These are phyloP conservation scores for Oscheius onirici DNA, from an alignment of 2,888 invertebrate species.

Conservation along the genomic window DNA sequence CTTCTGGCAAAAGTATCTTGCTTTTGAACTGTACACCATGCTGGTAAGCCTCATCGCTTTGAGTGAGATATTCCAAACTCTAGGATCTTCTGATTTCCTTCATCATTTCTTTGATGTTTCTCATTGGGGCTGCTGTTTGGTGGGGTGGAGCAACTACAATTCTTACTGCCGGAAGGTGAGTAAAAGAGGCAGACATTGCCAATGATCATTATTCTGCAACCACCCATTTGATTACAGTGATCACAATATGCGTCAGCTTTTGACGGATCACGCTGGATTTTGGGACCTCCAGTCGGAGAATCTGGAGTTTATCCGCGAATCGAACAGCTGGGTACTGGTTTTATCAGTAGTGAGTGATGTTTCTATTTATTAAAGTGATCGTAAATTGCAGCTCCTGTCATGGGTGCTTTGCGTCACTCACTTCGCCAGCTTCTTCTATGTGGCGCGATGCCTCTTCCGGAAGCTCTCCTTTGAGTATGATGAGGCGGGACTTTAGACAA, in stretches of 20 bases:
- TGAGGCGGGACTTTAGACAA: conserved; percentile 5
- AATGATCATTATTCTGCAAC: too few species aligned
- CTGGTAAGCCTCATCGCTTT: not conserved
- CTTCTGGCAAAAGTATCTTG: conserved; percentile 19
- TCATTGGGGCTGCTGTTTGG: conserved; percentile 26
- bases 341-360: conserved; percentile 8
- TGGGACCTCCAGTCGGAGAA: conserved; percentile 20
- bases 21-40: conserved; percentile 14
- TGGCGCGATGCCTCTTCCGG: conserved; percentile 14
- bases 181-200: too few species aligned
- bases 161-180: conserved; percentile 17
- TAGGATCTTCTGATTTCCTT: conserved; percentile 28
- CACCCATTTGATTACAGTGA: conserved; percentile 28
- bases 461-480: conserved; percentile 23
- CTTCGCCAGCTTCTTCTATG: conserved; percentile 26
- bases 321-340: conserved; percentile 14
- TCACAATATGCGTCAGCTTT: conserved; percentile 11
- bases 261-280: conserved; percentile 26
- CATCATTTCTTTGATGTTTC: conserved; percentile 14
- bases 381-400: not conserved
- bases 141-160: conserved; percentile 28
- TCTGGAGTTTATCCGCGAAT: conserved; percentile 1
- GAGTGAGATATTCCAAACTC: not conserved
- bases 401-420: conserved; percentile 5
- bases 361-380: not conserved